phyloP scores from a whole-genome alignment of 2,888 invertebrate species.

The Tetrapedia diversipes region DNA sequence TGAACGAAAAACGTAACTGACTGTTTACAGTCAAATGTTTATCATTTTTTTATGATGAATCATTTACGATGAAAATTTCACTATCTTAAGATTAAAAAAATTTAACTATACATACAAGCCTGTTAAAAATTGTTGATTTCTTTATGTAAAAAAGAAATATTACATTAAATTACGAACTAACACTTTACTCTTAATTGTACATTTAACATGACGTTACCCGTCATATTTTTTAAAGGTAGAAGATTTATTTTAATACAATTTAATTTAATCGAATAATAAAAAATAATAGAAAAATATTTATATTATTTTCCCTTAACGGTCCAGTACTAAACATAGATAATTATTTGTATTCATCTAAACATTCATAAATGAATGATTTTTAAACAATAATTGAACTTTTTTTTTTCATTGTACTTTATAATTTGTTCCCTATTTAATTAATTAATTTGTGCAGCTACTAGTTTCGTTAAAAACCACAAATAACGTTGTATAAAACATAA shows the following conservation, averaged over 20 bases:
- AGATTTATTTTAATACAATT: too few relatives aligned
- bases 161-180: constrained; percentile 8
- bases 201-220: neutral
- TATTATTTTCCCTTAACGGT: constrained; percentile 4
- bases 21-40: neutral
- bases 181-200: neutral
- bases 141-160: neutral
- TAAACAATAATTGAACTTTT: neutral
- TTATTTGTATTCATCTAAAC: neutral
- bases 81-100: neutral
- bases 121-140: neutral
- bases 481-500: neutral
- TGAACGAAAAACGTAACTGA: neutral
- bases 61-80: neutral
- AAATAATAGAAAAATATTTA: constrained; percentile 15
- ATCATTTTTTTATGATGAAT: neutral
- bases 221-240: neutral
- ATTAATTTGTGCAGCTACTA: neutral
- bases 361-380: neutral
- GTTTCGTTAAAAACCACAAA: neutral
- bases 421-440: neutral
- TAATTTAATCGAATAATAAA: neutral
- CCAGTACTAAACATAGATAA: neutral
- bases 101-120: neutral
- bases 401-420: neutral